These are phyloP conservation scores for Chloroceryle aenea DNA, from an alignment of 2,113 vertebrate genomes.

Conservation along the genomic window DNA sequence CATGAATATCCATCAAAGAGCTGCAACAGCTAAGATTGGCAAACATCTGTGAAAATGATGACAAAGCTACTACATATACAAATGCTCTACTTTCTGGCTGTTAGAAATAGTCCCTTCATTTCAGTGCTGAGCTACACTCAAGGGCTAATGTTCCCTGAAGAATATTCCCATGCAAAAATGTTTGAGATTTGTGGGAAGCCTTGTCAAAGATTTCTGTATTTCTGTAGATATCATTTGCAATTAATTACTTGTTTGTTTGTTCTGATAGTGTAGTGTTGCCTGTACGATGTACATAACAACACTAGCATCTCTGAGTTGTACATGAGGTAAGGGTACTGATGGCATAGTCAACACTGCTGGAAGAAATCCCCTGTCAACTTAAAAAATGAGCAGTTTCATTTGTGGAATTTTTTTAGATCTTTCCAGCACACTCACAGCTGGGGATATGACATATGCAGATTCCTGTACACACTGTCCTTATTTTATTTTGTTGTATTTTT, in stretches of 20 bases:
- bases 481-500: background rate
- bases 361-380: background rate
- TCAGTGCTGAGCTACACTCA: fast-evolving
- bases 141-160: background rate
- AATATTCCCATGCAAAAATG: background rate
- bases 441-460: background rate
- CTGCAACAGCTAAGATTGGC: background rate
- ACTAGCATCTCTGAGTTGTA: background rate
- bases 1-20: background rate
- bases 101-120: background rate
- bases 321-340: background rate
- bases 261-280: background rate
- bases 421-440: background rate
- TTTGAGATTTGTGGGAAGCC: background rate
- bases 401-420: background rate
- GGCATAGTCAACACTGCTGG: background rate
- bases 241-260: background rate
- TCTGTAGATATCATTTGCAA: background rate
- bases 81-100: background rate
- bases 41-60: background rate
- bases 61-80: background rate
- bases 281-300: background rate
- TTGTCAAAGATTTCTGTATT: background rate
- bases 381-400: background rate
- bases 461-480: background rate